Evolutionary conservation across 1,140 invertebrate genomes (phyloP), one percentile per base, ranked within the genome.

Genomic region (Popillia japonica): DNA sequence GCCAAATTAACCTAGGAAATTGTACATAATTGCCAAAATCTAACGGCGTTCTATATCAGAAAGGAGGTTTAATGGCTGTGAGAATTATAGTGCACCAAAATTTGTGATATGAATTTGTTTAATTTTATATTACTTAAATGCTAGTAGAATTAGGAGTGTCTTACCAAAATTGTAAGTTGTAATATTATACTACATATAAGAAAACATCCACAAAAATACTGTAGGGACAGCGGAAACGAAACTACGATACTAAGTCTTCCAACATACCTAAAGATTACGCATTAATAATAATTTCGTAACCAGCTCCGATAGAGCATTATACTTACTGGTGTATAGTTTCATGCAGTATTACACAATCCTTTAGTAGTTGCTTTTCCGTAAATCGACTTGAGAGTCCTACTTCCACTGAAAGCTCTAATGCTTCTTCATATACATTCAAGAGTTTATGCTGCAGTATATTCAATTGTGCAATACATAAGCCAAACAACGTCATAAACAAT

Each of bases 181-280:
- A 74, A 42, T 20, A 74, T 74, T 11, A 14, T 14, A 20, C 40
- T 74, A 9, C 72, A 74, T 23, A 40, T n/a, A 11, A 40, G 10
- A 41, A 74, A 74, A 74, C 40, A 40, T 74, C 40, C 41, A 41
- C 4, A 40, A 20, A 42, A 1, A 42, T 74, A 74, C 23, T 74
- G 34, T 2, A 74, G 34, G 1, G 40, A 74, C 14, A 74, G 6
- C 2, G 72, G 41, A 17, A 74, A 42, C 10, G 72, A 74, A 34
- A 74, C 6, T n/a, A 74, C 9, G 8, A 9, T 20, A 42, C 41
- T 74, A 42, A 74, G n/a, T 14, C 41, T 74, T 4, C 14, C 11
- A 14, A 44, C 41, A 74, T 42, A 74, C 14, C 72, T 74, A 74
- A 74, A 74, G 40, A 1, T 34, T 34, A 34, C 1, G 27, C 4